These are phyloP conservation scores for Philonicus albiceps DNA, from an alignment of 2,888 invertebrate genomes.

Conservation along the genomic window DNA sequence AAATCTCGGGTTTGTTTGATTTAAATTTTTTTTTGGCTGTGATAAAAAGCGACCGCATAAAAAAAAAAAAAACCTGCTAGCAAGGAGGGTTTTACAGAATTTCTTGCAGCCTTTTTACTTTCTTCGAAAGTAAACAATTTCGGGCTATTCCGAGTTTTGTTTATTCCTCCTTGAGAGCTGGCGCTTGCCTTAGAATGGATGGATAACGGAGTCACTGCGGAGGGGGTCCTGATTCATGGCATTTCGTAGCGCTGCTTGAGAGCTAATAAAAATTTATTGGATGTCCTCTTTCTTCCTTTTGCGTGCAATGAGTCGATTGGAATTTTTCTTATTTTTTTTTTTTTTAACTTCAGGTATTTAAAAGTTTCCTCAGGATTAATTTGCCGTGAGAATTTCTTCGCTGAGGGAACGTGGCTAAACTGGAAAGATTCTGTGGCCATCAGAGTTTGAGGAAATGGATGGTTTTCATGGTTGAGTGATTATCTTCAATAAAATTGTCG, in stretches of 20 bases:
- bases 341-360: conserved; percentile 6
- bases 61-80: background rate
- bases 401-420: background rate
- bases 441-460: background rate
- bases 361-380: conserved; percentile 25
- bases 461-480: background rate
- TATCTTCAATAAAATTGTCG: background rate
- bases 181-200: background rate
- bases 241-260: background rate
- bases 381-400: conserved; percentile 8
- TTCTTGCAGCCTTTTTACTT: conserved; percentile 19
- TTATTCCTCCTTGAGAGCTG: background rate
- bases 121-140: conserved; percentile 30
- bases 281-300: conserved; percentile 38
- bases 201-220: background rate
- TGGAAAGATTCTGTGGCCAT: background rate
- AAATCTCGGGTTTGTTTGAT: background rate
- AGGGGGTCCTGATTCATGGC: conserved; percentile 21
- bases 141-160: conserved; percentile 12
- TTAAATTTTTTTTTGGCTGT: background rate
- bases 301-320: conserved; percentile 8
- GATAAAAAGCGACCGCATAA: conserved; percentile 7
- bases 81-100: background rate
- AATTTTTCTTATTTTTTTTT: background rate
- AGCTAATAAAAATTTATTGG: conserved; percentile 40